These are phyloP conservation scores for Ormyrus labotus DNA, from an alignment of 2,888 invertebrate species.

Conservation along the genomic window DNA sequence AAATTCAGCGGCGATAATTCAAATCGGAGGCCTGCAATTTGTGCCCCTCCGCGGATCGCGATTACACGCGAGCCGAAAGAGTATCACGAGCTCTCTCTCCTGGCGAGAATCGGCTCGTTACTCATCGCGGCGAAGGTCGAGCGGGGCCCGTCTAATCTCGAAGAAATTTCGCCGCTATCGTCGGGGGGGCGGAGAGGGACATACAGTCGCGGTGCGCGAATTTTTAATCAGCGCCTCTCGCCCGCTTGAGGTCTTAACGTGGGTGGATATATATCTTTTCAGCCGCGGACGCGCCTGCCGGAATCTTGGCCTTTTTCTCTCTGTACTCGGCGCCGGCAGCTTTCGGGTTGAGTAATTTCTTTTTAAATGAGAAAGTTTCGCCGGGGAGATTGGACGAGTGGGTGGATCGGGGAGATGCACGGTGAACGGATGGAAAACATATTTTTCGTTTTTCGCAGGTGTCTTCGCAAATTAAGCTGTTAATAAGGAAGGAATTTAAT, in stretches of 20 bases:
- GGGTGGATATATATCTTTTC: no score
- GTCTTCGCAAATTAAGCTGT: no score
- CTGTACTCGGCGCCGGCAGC: not conserved
- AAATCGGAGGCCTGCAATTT: conserved; percentile 32
- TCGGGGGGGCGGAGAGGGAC: no score
- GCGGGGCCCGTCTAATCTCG: not conserved
- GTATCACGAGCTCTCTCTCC: not conserved
- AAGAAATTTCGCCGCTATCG: not conserved
- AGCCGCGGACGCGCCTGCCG: no score
- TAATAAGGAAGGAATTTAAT: no score
- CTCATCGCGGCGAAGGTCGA: conserved; percentile 30
- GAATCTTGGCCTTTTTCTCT: not conserved
- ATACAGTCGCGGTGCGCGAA: no score
- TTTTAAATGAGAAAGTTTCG: conserved; percentile 11
- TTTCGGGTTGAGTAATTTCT: conserved; percentile 24
- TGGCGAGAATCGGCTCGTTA: conserved; percentile 27
- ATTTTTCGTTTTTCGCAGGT: not conserved
- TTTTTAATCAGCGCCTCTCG: no score
- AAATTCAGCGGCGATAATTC: no score
- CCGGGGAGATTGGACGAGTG: no score
- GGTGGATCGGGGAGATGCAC: no score
- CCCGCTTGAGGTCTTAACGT: no score
- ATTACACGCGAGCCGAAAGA: conserved; percentile 25
- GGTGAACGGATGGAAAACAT: not conserved
- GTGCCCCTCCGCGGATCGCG: conserved; percentile 7